Evolutionary conservation across 2,113 vertebrate species (phyloP), one percentile per base, ranked within the genome.

Genomic region (Penelope pileata): DNA sequence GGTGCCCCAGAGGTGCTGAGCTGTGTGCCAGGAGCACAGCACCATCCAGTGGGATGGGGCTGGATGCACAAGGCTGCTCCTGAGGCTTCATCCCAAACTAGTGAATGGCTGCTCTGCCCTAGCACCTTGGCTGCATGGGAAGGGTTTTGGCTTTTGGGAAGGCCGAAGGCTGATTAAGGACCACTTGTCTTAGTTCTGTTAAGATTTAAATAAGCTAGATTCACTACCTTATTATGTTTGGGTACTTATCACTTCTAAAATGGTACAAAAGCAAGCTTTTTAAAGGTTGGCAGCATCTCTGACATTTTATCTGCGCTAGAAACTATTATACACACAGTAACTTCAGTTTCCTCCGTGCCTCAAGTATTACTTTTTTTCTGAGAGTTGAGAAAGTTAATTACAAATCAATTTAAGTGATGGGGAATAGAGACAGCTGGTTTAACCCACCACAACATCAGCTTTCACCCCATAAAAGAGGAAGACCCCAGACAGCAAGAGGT

Each of bases 401-500:
- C 48, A 72, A 70, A 68, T 10, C 10, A 59, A 26, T 19, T 63
- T 42, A 68, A 86, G 48, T 36, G 18, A 16, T 7, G 54, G 56
- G 22, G 43, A 92, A 70, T 6, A 12, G 32, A 67, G 56, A 24
- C 32, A 51, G 34, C 26, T 88, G 34, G 14, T 92, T 64, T 60
- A 87, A 89, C 6, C 15, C 62, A 68, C 32, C 40, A n/a, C 47
- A 72, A 79, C 67, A 32, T 18, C 59, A 78, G 56, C 16, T 40
- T 84, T 56, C 26, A 60, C 79, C 26, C 34, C 45, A 45, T 38
- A 75, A 24, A 74, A 81, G 43, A 86, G 56, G 56, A 74, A 83
- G 14, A 32, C 27, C 29, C 64, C 59, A 38, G 24, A 34, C 15
- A 45, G 42, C 0, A 0, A 6, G 38, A 38, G 45, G 26, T 42